These are phyloP conservation scores for Nematopogon swammerdamellus DNA, from an alignment of 2,888 invertebrate species.

Conservation along the genomic window DNA sequence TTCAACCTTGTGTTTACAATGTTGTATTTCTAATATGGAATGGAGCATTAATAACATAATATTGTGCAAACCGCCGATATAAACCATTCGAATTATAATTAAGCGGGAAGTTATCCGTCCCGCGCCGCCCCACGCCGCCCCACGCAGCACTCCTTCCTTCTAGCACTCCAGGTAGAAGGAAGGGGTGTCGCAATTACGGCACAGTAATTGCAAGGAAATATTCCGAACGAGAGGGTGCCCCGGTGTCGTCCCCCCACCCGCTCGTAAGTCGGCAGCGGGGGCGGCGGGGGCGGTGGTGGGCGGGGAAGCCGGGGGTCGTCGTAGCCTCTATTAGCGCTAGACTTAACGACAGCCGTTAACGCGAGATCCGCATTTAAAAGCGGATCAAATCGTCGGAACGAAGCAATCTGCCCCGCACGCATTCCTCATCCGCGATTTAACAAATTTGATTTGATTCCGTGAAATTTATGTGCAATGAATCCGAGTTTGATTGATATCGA, in stretches of 20 bases:
- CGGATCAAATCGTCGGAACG: neutral
- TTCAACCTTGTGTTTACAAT: too few relatives aligned
- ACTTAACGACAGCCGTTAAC: neutral
- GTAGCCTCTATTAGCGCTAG: neutral
- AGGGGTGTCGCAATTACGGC: neutral
- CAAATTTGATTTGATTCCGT: neutral
- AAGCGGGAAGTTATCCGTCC: neutral
- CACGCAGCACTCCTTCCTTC: too few relatives aligned
- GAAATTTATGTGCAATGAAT: neutral
- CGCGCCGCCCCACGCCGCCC: too few relatives aligned
- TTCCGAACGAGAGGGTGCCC: neutral
- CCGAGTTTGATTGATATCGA: neutral
- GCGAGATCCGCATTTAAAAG: neutral
- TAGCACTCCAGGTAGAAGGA: neutral
- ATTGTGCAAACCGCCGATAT: neutral
- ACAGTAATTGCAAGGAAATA: neutral
- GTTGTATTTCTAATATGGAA: too few relatives aligned
- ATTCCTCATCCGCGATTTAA: neutral
- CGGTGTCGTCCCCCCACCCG: neutral
- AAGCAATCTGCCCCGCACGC: neutral
- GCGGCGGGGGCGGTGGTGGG: neutral
- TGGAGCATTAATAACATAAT: too few relatives aligned
- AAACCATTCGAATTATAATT: neutral
- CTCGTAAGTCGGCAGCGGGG: neutral
- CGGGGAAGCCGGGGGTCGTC: neutral